A percentile compares a stretch with the other conserved stretches of the same genome.
Evolutionary conservation across 2,888 invertebrate genomes (phyloP).

Genomic region (Buathra laborator): DNA sequence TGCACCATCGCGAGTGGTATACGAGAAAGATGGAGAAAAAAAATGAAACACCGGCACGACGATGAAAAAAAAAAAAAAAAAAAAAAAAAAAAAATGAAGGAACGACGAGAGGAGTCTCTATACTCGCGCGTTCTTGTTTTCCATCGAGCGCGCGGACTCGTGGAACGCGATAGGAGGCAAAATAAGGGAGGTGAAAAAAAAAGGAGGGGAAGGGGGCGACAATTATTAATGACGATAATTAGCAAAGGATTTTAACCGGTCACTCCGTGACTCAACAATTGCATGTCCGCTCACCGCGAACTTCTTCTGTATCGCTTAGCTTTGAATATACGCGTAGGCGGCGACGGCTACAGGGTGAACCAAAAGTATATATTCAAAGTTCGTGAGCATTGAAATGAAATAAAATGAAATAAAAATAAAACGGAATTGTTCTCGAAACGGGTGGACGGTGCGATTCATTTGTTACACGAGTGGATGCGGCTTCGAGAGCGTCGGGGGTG

Average conservation of each 20-base stretch:
- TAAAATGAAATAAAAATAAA: constrained; percentile 46
- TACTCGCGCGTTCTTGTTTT: constrained; percentile 53
- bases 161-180: constrained; percentile 37
- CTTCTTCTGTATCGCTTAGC: not conserved
- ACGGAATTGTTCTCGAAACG: constrained; percentile 67
- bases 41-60: constrained; percentile 41
- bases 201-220: constrained; percentile 47
- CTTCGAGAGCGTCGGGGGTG: constrained; percentile 29
- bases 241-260: constrained; percentile 81
- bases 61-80: constrained; percentile 1
- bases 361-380: constrained; percentile 39
- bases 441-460: constrained; percentile 71
- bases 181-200: constrained; percentile 20
- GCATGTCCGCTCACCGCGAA: constrained; percentile 64
- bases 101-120: not conserved
- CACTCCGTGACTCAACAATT: constrained; percentile 80
- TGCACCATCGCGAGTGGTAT: constrained; percentile 56
- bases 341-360: not conserved
- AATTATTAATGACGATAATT: constrained; percentile 84
- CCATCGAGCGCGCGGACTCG: constrained; percentile 4
- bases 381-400: constrained; percentile 35
- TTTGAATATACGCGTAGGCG: constrained; percentile 45
- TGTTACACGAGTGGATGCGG: constrained; percentile 59
- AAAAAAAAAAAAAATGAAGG: constrained; percentile 4
- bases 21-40: constrained; percentile 55